phyloP scores from a whole-genome alignment of 2,888 invertebrate species.

The Philaethria dido region DNA sequence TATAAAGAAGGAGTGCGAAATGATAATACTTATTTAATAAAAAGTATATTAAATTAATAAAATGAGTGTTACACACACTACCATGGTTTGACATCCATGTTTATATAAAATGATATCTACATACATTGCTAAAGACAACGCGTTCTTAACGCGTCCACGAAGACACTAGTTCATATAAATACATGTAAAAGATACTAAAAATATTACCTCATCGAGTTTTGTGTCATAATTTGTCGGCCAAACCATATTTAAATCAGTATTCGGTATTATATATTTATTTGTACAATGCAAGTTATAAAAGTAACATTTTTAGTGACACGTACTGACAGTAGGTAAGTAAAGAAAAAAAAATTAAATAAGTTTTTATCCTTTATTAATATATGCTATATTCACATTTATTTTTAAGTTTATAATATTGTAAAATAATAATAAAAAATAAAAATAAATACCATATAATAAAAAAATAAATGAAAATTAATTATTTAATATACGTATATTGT shows the following conservation, averaged over 20 bases:
- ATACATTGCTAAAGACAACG: too few relatives aligned
- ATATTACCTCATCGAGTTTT: constrained; percentile 65
- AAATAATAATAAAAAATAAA: constrained; percentile 5
- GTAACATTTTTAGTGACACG: background rate
- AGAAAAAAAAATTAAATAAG: constrained; percentile 13
- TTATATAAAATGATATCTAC: too few relatives aligned
- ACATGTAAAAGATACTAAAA: background rate
- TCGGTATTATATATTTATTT: constrained; percentile 5
- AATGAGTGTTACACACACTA: too few relatives aligned
- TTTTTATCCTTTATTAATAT: constrained; percentile 9
- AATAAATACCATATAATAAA: background rate
- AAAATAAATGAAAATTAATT: background rate
- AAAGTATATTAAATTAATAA: too few relatives aligned
- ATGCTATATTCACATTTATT: background rate
- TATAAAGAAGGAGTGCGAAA: too few relatives aligned
- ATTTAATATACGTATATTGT: background rate
- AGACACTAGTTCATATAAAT: too few relatives aligned
- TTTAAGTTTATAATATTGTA: background rate
- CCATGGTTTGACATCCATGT: too few relatives aligned
- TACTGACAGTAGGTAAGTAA: background rate
- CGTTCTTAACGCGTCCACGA: too few relatives aligned
- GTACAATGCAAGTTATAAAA: constrained; percentile 3
- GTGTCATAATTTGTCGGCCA: constrained; percentile 68
- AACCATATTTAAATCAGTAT: constrained; percentile 54
- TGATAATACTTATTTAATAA: too few relatives aligned